Base-by-base conservation (phyloP, 2,113 vertebrate species). In the Semicossyphus pulcher region DNA sequence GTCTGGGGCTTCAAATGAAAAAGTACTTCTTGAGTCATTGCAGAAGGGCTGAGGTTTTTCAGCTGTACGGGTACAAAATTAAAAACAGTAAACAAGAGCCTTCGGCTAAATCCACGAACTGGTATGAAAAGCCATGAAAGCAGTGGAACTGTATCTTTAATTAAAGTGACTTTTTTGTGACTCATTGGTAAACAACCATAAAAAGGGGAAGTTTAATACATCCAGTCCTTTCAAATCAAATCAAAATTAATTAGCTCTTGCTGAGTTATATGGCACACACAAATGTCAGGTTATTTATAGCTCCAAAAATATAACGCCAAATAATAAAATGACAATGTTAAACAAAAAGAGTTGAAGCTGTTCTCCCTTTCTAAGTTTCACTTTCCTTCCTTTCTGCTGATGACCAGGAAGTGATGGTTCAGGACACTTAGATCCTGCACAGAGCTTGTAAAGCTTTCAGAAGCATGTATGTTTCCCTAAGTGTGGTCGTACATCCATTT, bases 131-230 rank as follows among this genome's bases (percentile, higher is more conserved):
- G 41, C 18, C 41, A 44, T 44, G 41, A 39, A 48, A 76, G n/a
- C 4, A 1, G 31, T 14, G 34, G 2, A 56, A 62, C 9, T 56
- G 44, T 61, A 31, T 59, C 10, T 36, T 34, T 80, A 75, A 78
- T 64, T 69, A 58, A 58, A 59, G 10, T 56, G 29, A 60, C 41
- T 57, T 56, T 47, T n/a, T 49, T 61, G 29, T 59, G 61, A 74
- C 63, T 80, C 84, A 67, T 3, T 62, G 44, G 49, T 67, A 44
- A 73, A 70, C 32, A 80, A 52, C 64, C 42, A 64, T 60, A 47
- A 53, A 73, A 34, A 3, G 7, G 11, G 14, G 10, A 4, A 71
- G 42, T 10, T 36, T 44, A 25, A 66, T 71, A 54, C 26, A 25
- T 23, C 18, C 39, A 20, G 73, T 73, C 44, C 36, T 74, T 74